phyloP scores from a whole-genome alignment of 2,888 invertebrate species.

The Andrena bucephala region DNA sequence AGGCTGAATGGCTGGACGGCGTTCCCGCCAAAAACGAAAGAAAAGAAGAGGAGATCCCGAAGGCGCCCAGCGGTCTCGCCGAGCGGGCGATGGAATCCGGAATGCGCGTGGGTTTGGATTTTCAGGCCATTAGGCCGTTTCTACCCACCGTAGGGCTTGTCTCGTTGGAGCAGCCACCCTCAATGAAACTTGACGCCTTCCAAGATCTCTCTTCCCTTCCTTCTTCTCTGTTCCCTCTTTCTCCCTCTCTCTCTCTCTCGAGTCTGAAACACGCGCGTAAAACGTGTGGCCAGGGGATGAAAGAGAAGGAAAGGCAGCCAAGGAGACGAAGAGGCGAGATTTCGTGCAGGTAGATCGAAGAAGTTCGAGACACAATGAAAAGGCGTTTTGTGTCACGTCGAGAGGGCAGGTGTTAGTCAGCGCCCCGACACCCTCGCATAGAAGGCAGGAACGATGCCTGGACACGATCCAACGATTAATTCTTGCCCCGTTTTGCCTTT shows the following conservation, averaged over 20 bases:
- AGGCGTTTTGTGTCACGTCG: constrained; percentile 49
- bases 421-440: constrained; percentile 24
- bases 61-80: constrained; percentile 74
- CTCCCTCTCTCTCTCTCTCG: background rate
- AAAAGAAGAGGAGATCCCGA: constrained; percentile 27
- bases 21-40: constrained; percentile 57
- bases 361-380: constrained; percentile 37
- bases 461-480: constrained; percentile 39
- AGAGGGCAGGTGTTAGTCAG: constrained; percentile 48
- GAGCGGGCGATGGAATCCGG: constrained; percentile 39
- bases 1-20: constrained; percentile 35
- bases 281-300: constrained; percentile 25
- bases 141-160: constrained; percentile 31
- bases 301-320: background rate
- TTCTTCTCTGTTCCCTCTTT: background rate
- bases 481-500: background rate
- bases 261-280: constrained; percentile 33
- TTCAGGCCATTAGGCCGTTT: constrained; percentile 64
- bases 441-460: constrained; percentile 1
- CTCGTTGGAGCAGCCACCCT: constrained; percentile 48
- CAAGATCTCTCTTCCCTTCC: constrained; percentile 2
- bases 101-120: constrained; percentile 68
- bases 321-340: constrained; percentile 3
- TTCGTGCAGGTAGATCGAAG: constrained; percentile 56
- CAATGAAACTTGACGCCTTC: constrained; percentile 65